Base-by-base conservation (phyloP, 2,113 vertebrate genomes). In the Nanger granti region DNA sequence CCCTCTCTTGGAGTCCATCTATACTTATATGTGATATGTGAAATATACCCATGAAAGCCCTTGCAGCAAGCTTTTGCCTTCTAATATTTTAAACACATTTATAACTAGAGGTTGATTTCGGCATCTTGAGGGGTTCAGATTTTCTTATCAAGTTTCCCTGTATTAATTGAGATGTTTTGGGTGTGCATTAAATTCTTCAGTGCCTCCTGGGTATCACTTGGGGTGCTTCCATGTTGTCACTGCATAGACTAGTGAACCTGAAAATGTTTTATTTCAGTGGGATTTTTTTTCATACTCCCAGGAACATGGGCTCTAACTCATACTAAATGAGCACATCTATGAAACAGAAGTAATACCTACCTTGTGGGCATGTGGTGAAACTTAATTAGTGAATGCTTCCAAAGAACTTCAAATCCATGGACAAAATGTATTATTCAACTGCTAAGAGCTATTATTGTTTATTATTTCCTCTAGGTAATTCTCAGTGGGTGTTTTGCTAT, bases 361-460 rank as follows among this genome's bases (percentile, higher is more conserved):
- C 59, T 96, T 86, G 85, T 97, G 92, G 62, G 85, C 76, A 87
- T 96, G 85, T 83, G 80, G 49, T 85, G 52, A 98, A 93, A 97
- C 7, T 95, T 95, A 93, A 93, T 95, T 97, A 97, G 91, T 96
- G 83, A 95, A 89, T 91, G 87, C 59, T 96, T 97, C 89, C 76
- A 94, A 93, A 89, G 93, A 94, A 91, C 76, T 94, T 95, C 76
- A 90, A 66, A 92, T 84, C 76, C 24, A 0, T 79, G 87, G 44
- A 69, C 96, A 90, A 97, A 98, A 96, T 95, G 47, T 64, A 96
- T 93, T 97, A 95, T 90, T 95, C 76, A 95, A 24, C 93, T 87
- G 64, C 91, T 95, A 80, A 95, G 87, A 95, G 89, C 69, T 95
- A 47, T 95, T 89, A 64, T 82, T 98, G 80, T 93, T 97, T 97